Percentiles rank a stretch among this genome's conserved stretches.
Conservation (phyloP, 2,797 vertebrate species). For the Momotus momota region DNA sequence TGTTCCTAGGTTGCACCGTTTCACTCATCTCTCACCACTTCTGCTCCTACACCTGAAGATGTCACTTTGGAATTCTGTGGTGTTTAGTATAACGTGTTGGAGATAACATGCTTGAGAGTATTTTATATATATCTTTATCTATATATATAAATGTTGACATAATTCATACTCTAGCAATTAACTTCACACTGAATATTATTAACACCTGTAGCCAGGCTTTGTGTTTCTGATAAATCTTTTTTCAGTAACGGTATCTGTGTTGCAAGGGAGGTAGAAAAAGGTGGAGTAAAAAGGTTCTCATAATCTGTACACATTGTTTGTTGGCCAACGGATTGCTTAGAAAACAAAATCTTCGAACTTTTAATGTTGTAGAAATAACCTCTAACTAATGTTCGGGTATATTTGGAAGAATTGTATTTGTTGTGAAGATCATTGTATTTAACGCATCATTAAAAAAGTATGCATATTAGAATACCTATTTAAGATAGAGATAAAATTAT, state of each 20-base stretch:
- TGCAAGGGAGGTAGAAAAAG: not conserved
- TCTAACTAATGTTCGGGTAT: not conserved
- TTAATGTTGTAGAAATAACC: not conserved
- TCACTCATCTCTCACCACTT: not conserved
- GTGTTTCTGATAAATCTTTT: not conserved
- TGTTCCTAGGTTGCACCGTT: not conserved
- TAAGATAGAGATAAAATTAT: not conserved
- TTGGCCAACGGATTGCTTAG: not conserved
- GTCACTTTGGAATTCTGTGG: not conserved
- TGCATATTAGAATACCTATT: not conserved
- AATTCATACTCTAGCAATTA: not conserved
- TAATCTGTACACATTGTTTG: not conserved
- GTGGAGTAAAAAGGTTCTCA: not conserved
- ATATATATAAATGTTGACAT: not conserved
- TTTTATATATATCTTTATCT: not conserved
- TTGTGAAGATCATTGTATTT: not conserved
- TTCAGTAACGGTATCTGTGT: not conserved
- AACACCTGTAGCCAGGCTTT: not conserved
- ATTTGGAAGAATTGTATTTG: not conserved
- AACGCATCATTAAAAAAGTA: not conserved
- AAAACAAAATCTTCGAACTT: not conserved
- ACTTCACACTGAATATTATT: not conserved
- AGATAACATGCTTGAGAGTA: not conserved
- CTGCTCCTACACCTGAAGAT: not conserved
- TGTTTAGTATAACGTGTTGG: rapidly evolving